Base-by-base conservation (phyloP, 2,113 vertebrate genomes). In the Pterocles gutturalis region DNA sequence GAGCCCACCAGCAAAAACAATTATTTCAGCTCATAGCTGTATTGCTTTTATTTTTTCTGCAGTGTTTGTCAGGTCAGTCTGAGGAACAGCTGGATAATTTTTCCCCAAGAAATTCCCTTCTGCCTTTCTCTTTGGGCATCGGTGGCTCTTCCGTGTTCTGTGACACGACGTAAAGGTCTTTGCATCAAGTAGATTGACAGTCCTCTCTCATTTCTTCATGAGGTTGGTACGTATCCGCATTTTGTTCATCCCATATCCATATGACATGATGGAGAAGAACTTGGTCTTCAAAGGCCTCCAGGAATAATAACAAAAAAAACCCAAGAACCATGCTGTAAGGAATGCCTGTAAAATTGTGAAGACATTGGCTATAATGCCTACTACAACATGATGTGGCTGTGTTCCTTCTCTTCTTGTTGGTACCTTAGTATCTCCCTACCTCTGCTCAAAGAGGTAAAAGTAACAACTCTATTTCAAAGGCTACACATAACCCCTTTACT, bases 311-410 rank as follows among this genome's bases (percentile, higher is more conserved):
- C 49, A 8, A 66, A 46, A 70, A 75, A 41, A 17, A n/a, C n/a
- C 0, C 6, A 73, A 81, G 9, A 85, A 46, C 0, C 3, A 69
- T 61, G 5, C 3, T 46, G 13, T 19, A 78, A 36, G 7, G 28
- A 55, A 31, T 28, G 36, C 1, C 18, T 38, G 17, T 41, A 24
- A 54, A 62, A 22, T 45, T 72, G 53, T 83, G 21, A 83, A 57
- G 7, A 2, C 7, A 25, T 20, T 46, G 7, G 3, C 14, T 61
- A 9, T 8, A 38, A 1, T 11, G 10, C 55, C 29, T 57, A 6
- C 41, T 61, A 11, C 5, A 33, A 48, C 24, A 21, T 4, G 8
- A 64, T 46, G 8, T 71, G 11, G 11, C 53, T 84, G 6, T 75
- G 13, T 46, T 80, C 13, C 29, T 28, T 71, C 51, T 91, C 46